Base-by-base conservation (phyloP, 2,888 invertebrate genomes). In the Poecilus cupreus region DNA sequence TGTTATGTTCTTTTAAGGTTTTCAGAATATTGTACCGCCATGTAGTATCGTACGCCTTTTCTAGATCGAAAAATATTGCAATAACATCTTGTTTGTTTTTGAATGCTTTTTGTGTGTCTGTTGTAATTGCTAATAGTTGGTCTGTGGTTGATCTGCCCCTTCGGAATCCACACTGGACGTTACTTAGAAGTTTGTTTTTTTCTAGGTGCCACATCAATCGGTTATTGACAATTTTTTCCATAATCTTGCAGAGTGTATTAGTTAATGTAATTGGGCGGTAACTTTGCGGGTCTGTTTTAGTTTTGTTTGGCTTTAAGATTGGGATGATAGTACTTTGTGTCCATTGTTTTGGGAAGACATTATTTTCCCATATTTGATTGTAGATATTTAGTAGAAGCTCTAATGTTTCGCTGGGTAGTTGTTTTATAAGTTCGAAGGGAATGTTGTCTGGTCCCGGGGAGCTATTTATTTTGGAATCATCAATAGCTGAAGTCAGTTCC, bases 281-380 rank as follows among this genome's bases (percentile, higher is more conserved):
- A 37, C 37, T 68, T 18, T 68, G 8, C 3, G 37, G 37, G 11
- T 68, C 43, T 32, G 37, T 32, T 68, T 32, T 37, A 16, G 4
- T 18, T 32, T 32, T 68, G 3, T 32, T 24, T 39, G 26, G 68
- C 18, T 68, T 68, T 32, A 20, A n/a, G 68, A 49, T 75, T 26
- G 75, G 75, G 24, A 75, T 49, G 5, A 75, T 13, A 3, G n/a
- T 51, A 24, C 13, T 22, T 51, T 26, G n/a, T 49, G n/a, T 46
- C 75, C 74, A 75, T 26, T 51, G 43, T 75, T 3, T 75, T 11
- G 51, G 75, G 75, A 49, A 75, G 8, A 4, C 3, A 4, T 75
- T 11, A 0, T 18, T 75, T 10, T 3, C 11, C 75, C 75, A 51
- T 46, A 75, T 75, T 10, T 51, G 20, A 13, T 51, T 75, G 75